Evolutionary conservation across 2,888 invertebrate genomes (phyloP).

Genomic region (Euclidia mi): DNA sequence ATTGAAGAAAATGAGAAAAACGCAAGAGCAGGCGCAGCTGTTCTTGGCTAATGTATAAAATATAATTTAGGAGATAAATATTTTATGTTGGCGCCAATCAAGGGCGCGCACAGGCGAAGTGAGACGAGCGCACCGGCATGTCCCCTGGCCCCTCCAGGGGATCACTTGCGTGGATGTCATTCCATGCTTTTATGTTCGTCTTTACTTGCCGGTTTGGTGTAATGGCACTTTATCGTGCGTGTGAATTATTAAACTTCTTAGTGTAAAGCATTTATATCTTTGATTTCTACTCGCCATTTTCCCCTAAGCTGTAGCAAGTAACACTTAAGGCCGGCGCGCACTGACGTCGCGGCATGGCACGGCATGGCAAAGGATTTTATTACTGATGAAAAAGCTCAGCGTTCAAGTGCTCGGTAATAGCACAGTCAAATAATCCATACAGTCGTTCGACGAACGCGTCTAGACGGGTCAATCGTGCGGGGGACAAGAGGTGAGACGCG

Average conservation of each 20-base stretch:
- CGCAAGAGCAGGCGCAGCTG: constrained; percentile 70
- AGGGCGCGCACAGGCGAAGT: constrained; percentile 43
- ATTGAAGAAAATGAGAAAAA: constrained; percentile 72
- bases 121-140: constrained; percentile 49
- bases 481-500: no score
- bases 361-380: no score
- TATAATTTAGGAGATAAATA: constrained; percentile 60
- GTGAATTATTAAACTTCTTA: constrained; percentile 84
- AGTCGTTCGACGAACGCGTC: no score
- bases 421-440: no score
- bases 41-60: constrained; percentile 79
- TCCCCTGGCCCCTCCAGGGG: constrained; percentile 54
- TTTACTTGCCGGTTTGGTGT: constrained; percentile 76
- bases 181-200: constrained; percentile 63
- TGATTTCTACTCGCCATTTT: constrained; percentile 30
- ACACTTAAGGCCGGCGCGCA: no score
- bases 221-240: constrained; percentile 81
- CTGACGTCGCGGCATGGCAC: no score
- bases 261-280: constrained; percentile 77
- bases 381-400: no score
- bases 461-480: no score
- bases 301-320: no score
- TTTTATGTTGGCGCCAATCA: constrained; percentile 63
- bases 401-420: no score
- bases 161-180: constrained; percentile 41